phyloP scores from a whole-genome alignment of 2,113 vertebrate species.

The Hassar affinis region DNA sequence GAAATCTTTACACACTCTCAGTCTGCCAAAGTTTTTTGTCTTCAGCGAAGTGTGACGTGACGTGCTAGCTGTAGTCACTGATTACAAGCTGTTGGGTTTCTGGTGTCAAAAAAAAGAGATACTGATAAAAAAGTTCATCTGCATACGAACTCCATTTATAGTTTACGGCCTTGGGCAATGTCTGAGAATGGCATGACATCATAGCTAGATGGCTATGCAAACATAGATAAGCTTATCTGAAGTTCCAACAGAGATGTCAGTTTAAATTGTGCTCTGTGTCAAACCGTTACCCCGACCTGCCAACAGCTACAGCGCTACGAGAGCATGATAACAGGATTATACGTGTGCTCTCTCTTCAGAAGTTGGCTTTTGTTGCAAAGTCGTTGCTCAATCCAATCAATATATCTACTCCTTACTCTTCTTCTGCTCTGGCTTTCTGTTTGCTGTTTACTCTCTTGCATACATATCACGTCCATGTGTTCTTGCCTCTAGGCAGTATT shows the following conservation, averaged over 20 bases:
- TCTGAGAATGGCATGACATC: conserved; percentile 25
- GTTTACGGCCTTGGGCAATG: conserved; percentile 9
- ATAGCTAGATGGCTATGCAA: conserved; percentile 18
- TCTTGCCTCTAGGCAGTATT: not conserved
- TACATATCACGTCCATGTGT: not conserved
- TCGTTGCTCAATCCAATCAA: not conserved
- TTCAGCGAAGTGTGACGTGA: not conserved
- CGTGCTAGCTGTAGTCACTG: not conserved
- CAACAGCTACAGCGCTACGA: conserved; percentile 2
- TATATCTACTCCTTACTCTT: not conserved
- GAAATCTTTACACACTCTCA: not conserved
- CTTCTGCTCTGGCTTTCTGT: not conserved
- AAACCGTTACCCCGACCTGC: not conserved
- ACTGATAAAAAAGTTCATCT: conserved; percentile 22
- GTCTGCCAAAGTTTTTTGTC: not conserved
- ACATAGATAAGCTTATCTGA: conserved; percentile 31
- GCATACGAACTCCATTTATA: conserved; percentile 8
- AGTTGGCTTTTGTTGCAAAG: not conserved
- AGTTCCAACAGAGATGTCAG: not conserved
- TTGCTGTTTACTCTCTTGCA: not conserved
- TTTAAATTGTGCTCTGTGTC: conserved; percentile 22
- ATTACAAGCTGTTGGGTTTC: conserved; percentile 2
- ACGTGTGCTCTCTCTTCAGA: not conserved
- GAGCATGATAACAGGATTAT: conserved; percentile 29
- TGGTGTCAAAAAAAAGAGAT: not conserved